Base-by-base conservation (phyloP, 2,113 vertebrate genomes). In the Sphaerodactylus townsendi region DNA sequence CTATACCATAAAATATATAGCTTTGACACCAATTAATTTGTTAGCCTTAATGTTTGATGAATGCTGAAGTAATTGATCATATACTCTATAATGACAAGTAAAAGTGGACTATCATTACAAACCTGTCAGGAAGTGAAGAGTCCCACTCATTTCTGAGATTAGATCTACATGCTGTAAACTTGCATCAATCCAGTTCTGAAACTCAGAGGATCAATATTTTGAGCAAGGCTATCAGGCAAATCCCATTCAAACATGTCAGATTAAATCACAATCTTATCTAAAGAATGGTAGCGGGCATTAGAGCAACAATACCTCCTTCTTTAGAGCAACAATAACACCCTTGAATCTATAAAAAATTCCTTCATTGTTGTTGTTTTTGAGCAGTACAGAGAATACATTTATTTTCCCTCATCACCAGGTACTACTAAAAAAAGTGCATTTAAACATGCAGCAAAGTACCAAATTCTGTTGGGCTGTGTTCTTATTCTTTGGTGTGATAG, bases 291-390 rank as follows among this genome's bases (percentile, higher is more conserved):
- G 79, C 37, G 76, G 81, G 33, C 17, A 48, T 87, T 77, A 82
- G 89, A 88, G n/a, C n/a, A n/a, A n/a, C n/a, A n/a, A 88, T 88
- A 89, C 65, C 15, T 90, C 91, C 91, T 82, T 71, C n/a, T 66
- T 88, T 76, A 88, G 28, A 65, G 4, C 35, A 77, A 44, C 73
- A 90, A 79, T 81, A 82, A n/a, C 86, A 30, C 35, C 30, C 28
- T 15, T 84, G 80, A 13, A 83, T 5, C 3, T 66, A 85, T 13
- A 64, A 85, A 33, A 66, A 33, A 1, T 86, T 3, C 79, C 88
- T 87, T 64, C 28, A 77, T 76, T 35, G 14, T 74, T 30, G n/a
- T 53, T 56, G 56, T 25, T 56, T 56, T 46, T 76, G 17, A 72
- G 39, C 48, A 48, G 19, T 35, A 48, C 56, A 25, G 56, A 59